A percentile compares a stretch with the other conserved stretches of the same genome.
These are phyloP conservation scores for Pogonomyrmex californicus DNA, from an alignment of 1,140 invertebrate species.

Conservation along the genomic window DNA sequence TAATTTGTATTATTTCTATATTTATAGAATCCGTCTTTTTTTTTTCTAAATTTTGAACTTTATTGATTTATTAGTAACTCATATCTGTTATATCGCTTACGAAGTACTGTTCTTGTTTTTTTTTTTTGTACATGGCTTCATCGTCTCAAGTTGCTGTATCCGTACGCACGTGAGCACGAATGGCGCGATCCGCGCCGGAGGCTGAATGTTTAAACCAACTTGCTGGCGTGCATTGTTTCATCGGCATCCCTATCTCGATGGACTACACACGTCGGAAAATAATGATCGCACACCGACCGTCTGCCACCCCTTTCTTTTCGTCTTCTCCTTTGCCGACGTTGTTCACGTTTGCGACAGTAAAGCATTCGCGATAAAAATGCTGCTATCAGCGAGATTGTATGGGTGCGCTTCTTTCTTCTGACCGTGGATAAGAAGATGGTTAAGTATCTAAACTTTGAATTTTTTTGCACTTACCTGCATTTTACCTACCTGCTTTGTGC, in stretches of 20 bases:
- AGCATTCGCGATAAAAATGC: conserved; percentile 68
- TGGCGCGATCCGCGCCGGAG: conserved; percentile 66
- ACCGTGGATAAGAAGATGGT: not conserved
- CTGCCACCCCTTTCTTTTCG: conserved; percentile 37
- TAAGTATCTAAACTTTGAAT: not conserved
- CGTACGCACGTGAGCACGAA: conserved; percentile 43
- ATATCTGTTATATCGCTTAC: not conserved
- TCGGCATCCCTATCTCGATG: conserved; percentile 55
- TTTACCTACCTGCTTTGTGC: too few relatives aligned
- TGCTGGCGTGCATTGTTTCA: conserved; percentile 78
- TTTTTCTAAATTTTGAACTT: conserved; percentile 9
- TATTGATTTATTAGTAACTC: not conserved
- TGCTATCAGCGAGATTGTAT: conserved; percentile 65
- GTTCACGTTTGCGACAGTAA: conserved; percentile 42
- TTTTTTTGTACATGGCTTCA: conserved; percentile 3
- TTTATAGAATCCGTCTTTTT: not conserved
- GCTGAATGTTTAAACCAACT: conserved; percentile 83
- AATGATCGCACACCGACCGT: conserved; percentile 71
- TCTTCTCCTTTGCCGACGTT: conserved; percentile 52
- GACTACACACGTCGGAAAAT: conserved; percentile 69
- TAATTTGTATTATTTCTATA: not conserved
- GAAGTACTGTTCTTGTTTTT: conserved; percentile 9
- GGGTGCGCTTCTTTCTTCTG: conserved; percentile 48
- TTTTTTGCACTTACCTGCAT: not conserved
- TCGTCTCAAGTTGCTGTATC: conserved; percentile 41